Base-by-base conservation (phyloP, 1,140 invertebrate species). In the Drosophila suzukii region DNA sequence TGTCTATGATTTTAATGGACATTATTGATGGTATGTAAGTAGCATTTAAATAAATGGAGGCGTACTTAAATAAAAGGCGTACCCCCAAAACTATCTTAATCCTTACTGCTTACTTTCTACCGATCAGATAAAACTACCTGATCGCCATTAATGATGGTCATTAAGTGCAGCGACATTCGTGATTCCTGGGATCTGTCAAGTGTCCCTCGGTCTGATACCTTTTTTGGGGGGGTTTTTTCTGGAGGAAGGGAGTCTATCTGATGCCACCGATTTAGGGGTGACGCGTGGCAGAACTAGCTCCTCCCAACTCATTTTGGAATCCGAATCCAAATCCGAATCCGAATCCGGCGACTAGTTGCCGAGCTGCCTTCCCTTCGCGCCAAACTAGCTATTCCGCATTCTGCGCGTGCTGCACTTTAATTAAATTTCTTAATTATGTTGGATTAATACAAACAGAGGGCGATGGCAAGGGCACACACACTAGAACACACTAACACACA, bases 381-480 rank as follows among this genome's bases (percentile, higher is more conserved):
- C 55, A 20, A 70, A 56, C 62, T 54, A 85, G 67, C 68, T 63
- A 88, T 88, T 88, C 73, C 63, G 79, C 76, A 88, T 88, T 88
- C 83, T 77, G 75, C 70, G 57, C 77, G 79, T 78, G 79, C 84
- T 88, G 84, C 84, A 88, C 84, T 88, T 88, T 88, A 88, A 88
- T 88, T 88, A 88, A 88, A 88, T 88, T 88, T 88, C 84, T 89
- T 88, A 89, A 88, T 88, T 88, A 88, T 88, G 84, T 89, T 89
- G 84, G 84, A 89, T 88, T 88, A 88, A 88, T 88, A 80, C 72
- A 80, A 74, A 81, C 60, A 78, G 67, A 71, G 67, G 67, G 67
- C 67, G 65, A 44, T 5, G 65, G 49, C 43, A 70, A 71, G 65
- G 67, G 63, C 63, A 80, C 62, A 76, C 72, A 79, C 60, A 77